Evolutionary conservation across 2,888 invertebrate species (phyloP).

Genomic region (Endomychus coccineus): DNA sequence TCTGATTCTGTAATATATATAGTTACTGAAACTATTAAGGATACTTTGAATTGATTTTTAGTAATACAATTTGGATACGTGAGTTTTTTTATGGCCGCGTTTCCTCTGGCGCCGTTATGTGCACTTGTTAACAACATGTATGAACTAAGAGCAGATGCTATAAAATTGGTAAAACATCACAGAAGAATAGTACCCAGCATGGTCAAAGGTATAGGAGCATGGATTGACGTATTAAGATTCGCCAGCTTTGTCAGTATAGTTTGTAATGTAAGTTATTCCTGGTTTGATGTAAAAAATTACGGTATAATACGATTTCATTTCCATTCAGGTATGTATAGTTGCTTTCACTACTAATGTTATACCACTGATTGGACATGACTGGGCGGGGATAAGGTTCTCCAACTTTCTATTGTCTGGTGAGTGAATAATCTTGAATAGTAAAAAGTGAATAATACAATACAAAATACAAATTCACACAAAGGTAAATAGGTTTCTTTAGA

Average conservation of each 20-base stretch:
- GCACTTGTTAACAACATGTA: constrained; percentile 10
- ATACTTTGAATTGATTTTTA: constrained; percentile 7
- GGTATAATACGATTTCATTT: neutral
- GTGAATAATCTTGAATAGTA: no score
- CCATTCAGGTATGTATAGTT: constrained; percentile 10
- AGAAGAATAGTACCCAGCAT: constrained; percentile 11
- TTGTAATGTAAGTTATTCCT: constrained; percentile 9
- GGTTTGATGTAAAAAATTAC: neutral
- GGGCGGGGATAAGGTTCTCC: neutral
- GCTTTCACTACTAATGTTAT: constrained; percentile 12
- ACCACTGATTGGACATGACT: neutral
- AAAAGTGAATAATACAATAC: no score
- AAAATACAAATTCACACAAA: no score
- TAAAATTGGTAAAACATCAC: constrained; percentile 8
- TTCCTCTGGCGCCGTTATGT: constrained; percentile 9
- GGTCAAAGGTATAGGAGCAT: constrained; percentile 12
- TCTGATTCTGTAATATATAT: neutral
- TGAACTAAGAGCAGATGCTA: constrained; percentile 9
- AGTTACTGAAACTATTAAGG: neutral
- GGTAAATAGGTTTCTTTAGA: no score
- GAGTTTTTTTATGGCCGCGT: constrained; percentile 11
- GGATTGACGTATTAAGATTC: constrained; percentile 10
- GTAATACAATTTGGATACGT: constrained; percentile 16
- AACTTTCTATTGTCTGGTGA: no score
- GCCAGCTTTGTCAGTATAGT: constrained; percentile 10